Evolutionary conservation across 2,888 invertebrate species (phyloP).

Genomic region (Meteorus colon): DNA sequence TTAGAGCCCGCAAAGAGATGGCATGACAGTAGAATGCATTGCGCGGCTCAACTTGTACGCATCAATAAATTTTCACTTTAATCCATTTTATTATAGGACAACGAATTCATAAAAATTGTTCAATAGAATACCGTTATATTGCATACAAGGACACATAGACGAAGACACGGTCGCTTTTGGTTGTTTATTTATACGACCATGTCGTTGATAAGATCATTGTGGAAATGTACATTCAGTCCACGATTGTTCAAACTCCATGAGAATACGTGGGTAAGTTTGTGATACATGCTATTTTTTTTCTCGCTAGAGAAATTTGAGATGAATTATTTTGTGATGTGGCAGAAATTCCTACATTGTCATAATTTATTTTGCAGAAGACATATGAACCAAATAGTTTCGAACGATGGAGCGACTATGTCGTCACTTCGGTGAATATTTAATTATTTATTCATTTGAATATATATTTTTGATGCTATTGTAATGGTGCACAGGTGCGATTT

Average conservation of each 20-base stretch:
- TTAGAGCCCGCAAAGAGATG: conserved; percentile 7
- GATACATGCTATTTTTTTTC: too few species aligned
- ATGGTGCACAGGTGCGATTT: too few species aligned
- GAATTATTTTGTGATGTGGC: too few species aligned
- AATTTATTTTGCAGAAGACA: conserved; percentile 75
- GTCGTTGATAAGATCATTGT: conserved; percentile 68
- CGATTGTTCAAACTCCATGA: conserved; percentile 82
- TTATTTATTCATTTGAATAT: too few species aligned
- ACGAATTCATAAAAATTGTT: too few species aligned
- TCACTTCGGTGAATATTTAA: conserved; percentile 78
- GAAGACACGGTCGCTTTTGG: too few species aligned
- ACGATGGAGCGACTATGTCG: conserved; percentile 83
- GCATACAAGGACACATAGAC: not conserved
- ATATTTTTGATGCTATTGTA: too few species aligned
- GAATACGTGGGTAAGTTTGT: conserved; percentile 69
- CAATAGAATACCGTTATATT: not conserved
- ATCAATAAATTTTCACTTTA: conserved; percentile 24
- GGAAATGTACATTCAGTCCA: conserved; percentile 82
- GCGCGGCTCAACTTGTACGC: conserved; percentile 35
- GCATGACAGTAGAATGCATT: conserved; percentile 31
- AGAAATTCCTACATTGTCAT: not conserved
- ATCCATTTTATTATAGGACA: not conserved
- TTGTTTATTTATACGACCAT: conserved; percentile 21
- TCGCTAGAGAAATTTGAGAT: too few species aligned
- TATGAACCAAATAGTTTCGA: conserved; percentile 83